phyloP scores from a whole-genome alignment of 1,140 invertebrate species.

The Sinonovacula constricta region DNA sequence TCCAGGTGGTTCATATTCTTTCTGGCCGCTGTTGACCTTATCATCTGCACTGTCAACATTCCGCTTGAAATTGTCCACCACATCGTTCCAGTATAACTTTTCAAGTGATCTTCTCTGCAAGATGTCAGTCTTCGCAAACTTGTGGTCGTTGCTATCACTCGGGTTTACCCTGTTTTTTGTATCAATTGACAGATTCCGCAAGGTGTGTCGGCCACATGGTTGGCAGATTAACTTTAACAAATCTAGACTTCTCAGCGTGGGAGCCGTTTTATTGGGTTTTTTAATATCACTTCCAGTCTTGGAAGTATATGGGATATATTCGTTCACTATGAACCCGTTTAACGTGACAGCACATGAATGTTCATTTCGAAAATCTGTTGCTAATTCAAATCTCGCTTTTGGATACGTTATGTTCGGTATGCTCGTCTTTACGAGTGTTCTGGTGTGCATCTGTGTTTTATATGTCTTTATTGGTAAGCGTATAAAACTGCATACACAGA shows the following conservation, averaged over 20 bases:
- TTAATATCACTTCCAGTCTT: constrained; percentile 23
- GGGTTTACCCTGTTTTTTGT: constrained; percentile 25
- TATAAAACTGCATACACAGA: constrained; percentile 32
- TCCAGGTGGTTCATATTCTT: constrained; percentile 44
- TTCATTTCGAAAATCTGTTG: constrained; percentile 21
- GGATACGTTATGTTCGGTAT: constrained; percentile 27
- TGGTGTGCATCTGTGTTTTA: constrained; percentile 27
- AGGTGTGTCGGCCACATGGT: constrained; percentile 40
- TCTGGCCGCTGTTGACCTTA: constrained; percentile 35
- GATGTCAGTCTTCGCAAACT: constrained; percentile 23
- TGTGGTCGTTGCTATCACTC: constrained; percentile 17
- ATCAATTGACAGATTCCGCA: constrained; percentile 35
- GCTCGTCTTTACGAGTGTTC: constrained; percentile 21
- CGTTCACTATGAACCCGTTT: not conserved
- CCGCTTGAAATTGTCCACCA: constrained; percentile 36
- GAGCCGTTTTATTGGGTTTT: not conserved
- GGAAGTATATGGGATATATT: constrained; percentile 14
- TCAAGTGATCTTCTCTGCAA: constrained; percentile 6
- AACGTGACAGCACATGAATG: constrained; percentile 25
- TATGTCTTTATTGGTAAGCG: constrained; percentile 43
- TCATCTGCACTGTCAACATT: constrained; percentile 24
- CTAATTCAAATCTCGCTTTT: not conserved
- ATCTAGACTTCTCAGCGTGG: constrained; percentile 15
- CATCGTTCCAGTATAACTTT: constrained; percentile 29
- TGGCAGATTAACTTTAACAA: constrained; percentile 48